Percentiles rank a stretch among this genome's conserved stretches.
Conservation (phyloP, 2,797 vertebrate species). For the Lindbergichthys nudifrons region DNA sequence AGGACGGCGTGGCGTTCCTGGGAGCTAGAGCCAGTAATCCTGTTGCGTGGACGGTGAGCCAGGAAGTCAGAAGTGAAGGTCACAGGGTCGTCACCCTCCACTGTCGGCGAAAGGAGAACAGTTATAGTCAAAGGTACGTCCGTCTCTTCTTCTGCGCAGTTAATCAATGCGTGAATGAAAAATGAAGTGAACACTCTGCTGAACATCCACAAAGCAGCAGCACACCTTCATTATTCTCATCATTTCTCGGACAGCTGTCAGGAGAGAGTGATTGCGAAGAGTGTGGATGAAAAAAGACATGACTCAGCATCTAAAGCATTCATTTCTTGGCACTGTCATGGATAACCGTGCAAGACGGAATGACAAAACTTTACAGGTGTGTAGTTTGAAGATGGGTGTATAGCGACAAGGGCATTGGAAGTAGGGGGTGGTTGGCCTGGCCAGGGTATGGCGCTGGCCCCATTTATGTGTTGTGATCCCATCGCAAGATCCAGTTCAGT, state of each 20-base stretch:
- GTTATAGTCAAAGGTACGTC: conserved; percentile 87
- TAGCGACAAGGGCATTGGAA: too few relatives aligned
- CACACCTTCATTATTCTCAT: conserved; percentile 13
- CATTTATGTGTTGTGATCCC: too few relatives aligned
- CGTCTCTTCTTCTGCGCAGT: neutral
- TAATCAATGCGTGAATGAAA: conserved; percentile 43
- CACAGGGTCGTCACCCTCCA: conserved; percentile 89
- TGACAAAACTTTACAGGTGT: too few relatives aligned
- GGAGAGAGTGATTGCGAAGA: conserved; percentile 43
- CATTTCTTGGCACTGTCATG: conserved; percentile 24
- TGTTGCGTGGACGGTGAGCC: conserved; percentile 89
- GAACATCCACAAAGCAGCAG: conserved; percentile 43
- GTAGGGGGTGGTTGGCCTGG: too few relatives aligned
- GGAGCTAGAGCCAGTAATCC: conserved; percentile 88
- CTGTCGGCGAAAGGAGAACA: conserved; percentile 89
- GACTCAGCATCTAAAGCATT: conserved; percentile 52
- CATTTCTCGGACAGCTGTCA: conserved; percentile 56
- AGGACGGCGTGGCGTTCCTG: conserved; percentile 92
- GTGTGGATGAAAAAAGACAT: conserved; percentile 31
- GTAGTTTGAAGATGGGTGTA: too few relatives aligned
- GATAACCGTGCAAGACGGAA: neutral
- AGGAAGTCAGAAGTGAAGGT: conserved; percentile 91
- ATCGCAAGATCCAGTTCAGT: too few relatives aligned
- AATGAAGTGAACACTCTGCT: conserved; percentile 33
- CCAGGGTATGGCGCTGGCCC: too few relatives aligned